Percentiles rank a stretch among this genome's conserved stretches.
phyloP scores from a whole-genome alignment of 2,888 invertebrate genomes.

The Tetrapedia diversipes region DNA sequence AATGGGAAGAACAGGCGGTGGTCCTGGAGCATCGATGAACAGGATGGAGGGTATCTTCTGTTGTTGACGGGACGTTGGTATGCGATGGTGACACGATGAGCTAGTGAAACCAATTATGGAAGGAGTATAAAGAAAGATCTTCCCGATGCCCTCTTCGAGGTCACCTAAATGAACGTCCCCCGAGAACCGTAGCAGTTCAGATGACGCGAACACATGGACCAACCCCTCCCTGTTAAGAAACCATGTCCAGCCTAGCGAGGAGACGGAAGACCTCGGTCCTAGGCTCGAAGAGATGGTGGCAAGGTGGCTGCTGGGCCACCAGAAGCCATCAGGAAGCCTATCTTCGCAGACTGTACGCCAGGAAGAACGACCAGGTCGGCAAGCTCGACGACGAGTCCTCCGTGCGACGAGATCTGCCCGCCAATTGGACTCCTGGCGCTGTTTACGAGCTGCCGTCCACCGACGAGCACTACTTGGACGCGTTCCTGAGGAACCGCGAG shows the following conservation, averaged over 20 bases:
- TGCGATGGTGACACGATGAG: slow-evolving; percentile 24
- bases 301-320: slow-evolving; percentile 81
- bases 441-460: slow-evolving; percentile 73
- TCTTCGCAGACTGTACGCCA: slow-evolving; percentile 78
- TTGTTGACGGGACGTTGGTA: not conserved
- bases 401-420: slow-evolving; percentile 30
- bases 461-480: slow-evolving; percentile 79
- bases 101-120: too few species aligned
- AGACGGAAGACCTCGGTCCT: slow-evolving; percentile 77
- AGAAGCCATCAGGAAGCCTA: slow-evolving; percentile 81
- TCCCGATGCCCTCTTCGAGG: too few species aligned
- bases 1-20: not conserved
- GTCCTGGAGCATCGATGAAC: not conserved
- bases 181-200: not conserved
- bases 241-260: slow-evolving; percentile 79
- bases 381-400: slow-evolving; percentile 46
- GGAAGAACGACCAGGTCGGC: slow-evolving; percentile 69
- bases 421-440: slow-evolving; percentile 59
- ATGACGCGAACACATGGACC: not conserved
- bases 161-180: too few species aligned
- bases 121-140: too few species aligned
- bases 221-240: not conserved
- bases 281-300: slow-evolving; percentile 81
- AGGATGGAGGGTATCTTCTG: too few species aligned
- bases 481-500: slow-evolving; percentile 73